phyloP scores from a whole-genome alignment of 2,888 invertebrate species.

The Chouioia cunea region DNA sequence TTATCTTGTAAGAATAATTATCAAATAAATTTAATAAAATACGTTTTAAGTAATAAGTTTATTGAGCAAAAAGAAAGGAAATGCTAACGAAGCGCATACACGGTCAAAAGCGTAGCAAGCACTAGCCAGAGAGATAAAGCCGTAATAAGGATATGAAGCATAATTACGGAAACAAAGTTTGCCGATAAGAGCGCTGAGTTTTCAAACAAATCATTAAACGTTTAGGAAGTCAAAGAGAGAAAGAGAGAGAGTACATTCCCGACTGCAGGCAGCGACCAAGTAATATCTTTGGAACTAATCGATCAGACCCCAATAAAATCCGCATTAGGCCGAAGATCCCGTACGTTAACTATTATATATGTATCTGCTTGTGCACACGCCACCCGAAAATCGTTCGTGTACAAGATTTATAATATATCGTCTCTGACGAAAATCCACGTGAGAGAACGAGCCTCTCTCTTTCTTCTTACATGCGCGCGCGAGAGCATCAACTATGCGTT shows the following conservation, averaged over 20 bases:
- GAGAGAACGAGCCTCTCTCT: constrained; percentile 1
- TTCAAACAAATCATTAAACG: too few species aligned
- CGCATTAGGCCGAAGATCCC: constrained; percentile 14
- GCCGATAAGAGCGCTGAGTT: too few species aligned
- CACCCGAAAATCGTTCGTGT: not conserved
- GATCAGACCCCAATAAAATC: constrained; percentile 18
- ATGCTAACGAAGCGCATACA: too few species aligned
- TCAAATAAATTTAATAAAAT: too few species aligned
- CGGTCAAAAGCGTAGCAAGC: too few species aligned
- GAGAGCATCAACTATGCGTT: not conserved
- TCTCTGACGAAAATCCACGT: constrained; percentile 11
- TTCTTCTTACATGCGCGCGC: constrained; percentile 4
- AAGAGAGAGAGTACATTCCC: not conserved
- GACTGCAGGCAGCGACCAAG: not conserved
- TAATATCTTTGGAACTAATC: not conserved
- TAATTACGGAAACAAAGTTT: too few species aligned
- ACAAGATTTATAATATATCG: constrained; percentile 20
- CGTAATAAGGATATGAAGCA: too few species aligned
- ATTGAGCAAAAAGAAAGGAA: too few species aligned
- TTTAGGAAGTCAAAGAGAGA: not conserved
- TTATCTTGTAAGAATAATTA: too few species aligned
- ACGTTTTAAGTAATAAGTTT: too few species aligned
- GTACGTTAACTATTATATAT: too few species aligned
- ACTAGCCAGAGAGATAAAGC: too few species aligned
- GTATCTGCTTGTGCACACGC: not conserved